Conservation (phyloP, 2,888 invertebrate genomes). For the Lucinisca nassula region DNA sequence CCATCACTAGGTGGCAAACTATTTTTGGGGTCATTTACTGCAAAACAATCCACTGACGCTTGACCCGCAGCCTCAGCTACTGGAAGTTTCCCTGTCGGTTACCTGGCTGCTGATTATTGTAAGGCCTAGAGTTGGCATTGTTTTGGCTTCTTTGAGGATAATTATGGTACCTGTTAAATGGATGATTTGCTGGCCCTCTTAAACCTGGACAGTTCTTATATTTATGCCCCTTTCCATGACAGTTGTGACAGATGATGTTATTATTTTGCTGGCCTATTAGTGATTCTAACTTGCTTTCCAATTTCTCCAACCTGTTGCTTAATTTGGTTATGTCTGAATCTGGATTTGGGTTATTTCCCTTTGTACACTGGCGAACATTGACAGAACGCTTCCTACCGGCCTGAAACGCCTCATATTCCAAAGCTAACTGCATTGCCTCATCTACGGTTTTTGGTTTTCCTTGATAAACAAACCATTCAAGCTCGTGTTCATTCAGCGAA, state of each 20-base stretch:
- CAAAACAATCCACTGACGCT: background rate
- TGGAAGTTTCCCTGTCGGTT: too few relatives aligned
- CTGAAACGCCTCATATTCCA: conserved; percentile 10
- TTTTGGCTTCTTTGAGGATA: too few relatives aligned
- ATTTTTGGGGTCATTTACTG: background rate
- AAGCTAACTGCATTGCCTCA: background rate
- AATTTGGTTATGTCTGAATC: background rate
- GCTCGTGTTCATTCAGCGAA: background rate
- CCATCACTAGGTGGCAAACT: background rate
- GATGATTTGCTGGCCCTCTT: background rate
- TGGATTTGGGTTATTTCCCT: background rate
- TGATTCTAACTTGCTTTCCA: background rate
- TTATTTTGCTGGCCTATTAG: background rate
- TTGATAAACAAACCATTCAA: conserved; percentile 12
- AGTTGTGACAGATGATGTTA: background rate
- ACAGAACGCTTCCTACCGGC: background rate
- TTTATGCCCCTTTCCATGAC: background rate
- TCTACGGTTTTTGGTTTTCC: conserved; percentile 5
- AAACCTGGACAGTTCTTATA: background rate
- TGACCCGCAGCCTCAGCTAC: background rate
- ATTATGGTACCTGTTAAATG: background rate
- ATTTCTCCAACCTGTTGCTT: background rate
- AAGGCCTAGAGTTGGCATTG: too few relatives aligned
- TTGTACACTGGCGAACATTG: background rate
- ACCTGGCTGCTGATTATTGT: too few relatives aligned